A percentile compares a stretch with the other conserved stretches of the same genome.
Conservation (phyloP, 2,888 invertebrate genomes). For the Parnassius apollo region DNA sequence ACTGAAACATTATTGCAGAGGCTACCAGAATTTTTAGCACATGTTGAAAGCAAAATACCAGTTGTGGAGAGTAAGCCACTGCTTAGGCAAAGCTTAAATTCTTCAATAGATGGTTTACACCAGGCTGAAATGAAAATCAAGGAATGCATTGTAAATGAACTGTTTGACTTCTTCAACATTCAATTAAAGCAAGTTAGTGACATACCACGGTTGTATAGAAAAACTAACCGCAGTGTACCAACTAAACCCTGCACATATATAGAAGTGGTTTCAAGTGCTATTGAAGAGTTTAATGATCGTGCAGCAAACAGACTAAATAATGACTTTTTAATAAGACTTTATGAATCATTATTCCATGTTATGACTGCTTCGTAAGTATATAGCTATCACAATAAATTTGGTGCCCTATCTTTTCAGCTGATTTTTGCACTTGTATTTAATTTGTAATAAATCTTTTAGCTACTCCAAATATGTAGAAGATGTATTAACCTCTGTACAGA, state of each 20-base stretch:
- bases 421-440: conserved; percentile 1
- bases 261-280: conserved; percentile 82
- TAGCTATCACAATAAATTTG: not conserved
- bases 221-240: conserved; percentile 94
- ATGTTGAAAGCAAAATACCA: conserved; percentile 51
- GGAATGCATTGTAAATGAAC: conserved; percentile 65
- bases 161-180: conserved; percentile 69
- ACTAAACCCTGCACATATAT: conserved; percentile 90
- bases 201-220: conserved; percentile 94
- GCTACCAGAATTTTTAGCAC: conserved; percentile 54
- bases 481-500: conserved; percentile 95
- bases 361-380: conserved; percentile 81
- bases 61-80: conserved; percentile 47
- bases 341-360: conserved; percentile 67
- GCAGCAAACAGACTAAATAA: conserved; percentile 63
- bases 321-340: conserved; percentile 54
- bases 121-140: conserved; percentile 54
- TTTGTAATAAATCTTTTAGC: conserved; percentile 47
- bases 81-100: conserved; percentile 50
- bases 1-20: conserved; percentile 50
- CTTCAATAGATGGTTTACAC: conserved; percentile 50
- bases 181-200: conserved; percentile 92
- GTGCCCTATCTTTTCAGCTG: not conserved
- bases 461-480: conserved; percentile 90
- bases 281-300: conserved; percentile 80